Conservation (phyloP, 2,888 invertebrate genomes). For the Caradrina clavipalpis region DNA sequence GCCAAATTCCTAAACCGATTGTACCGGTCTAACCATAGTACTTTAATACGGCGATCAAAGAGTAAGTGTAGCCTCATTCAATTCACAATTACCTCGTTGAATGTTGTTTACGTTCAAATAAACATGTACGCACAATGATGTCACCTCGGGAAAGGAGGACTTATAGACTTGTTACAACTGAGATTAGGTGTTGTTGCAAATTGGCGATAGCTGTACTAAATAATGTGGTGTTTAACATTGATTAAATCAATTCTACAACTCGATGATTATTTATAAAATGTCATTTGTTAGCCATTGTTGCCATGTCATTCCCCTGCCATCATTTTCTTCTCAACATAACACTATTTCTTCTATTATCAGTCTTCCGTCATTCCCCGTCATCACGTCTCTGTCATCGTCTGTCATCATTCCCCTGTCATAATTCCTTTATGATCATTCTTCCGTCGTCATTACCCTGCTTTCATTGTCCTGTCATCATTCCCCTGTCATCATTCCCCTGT, state of each 20-base stretch:
- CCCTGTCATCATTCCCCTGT: not conserved
- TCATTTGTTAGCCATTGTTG: too few relatives aligned
- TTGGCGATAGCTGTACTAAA: not conserved
- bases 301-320: too few relatives aligned
- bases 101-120: slow-evolving; percentile 37
- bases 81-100: slow-evolving; percentile 29
- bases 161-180: slow-evolving; percentile 10
- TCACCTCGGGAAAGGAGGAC: slow-evolving; percentile 6
- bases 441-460: not conserved
- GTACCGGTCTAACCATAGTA: not conserved
- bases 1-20: not conserved
- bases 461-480: not conserved
- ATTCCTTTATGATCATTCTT: not conserved
- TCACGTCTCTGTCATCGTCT: too few relatives aligned
- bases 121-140: slow-evolving; percentile 21
- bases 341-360: too few relatives aligned
- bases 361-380: too few relatives aligned
- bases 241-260: too few relatives aligned
- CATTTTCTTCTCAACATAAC: too few relatives aligned
- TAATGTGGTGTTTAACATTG: not conserved
- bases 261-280: too few relatives aligned
- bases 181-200: not conserved
- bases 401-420: too few relatives aligned
- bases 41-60: slow-evolving; percentile 13
- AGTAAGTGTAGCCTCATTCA: slow-evolving; percentile 12